A percentile compares a stretch with the other conserved stretches of the same genome.
Evolutionary conservation across 2,888 invertebrate genomes (phyloP).

Genomic region (Arrhopalites spinosus): DNA sequence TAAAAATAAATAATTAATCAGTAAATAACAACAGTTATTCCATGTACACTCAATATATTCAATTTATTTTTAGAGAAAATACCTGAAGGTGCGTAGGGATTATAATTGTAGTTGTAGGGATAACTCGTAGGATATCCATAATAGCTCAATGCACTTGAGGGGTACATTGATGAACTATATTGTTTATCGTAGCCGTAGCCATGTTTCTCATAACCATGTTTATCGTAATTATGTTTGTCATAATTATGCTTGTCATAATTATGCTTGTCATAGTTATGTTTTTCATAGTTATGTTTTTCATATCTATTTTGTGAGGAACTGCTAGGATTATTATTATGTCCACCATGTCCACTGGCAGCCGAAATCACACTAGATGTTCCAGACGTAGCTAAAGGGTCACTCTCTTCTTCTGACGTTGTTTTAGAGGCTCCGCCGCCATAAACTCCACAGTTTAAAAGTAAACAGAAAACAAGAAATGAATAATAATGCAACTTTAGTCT

Average conservation of each 20-base stretch:
- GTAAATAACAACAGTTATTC: not conserved
- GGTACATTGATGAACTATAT: not conserved
- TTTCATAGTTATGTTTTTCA: no score
- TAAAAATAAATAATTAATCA: not conserved
- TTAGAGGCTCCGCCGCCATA: not conserved
- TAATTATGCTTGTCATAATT: constrained; percentile 6
- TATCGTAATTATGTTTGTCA: constrained; percentile 8
- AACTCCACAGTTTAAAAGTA: not conserved
- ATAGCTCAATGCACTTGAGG: constrained; percentile 11
- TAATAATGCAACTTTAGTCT: not conserved
- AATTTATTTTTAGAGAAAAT: not conserved
- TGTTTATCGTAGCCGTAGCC: not conserved
- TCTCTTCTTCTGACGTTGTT: constrained; percentile 1
- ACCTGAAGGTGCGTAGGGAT: constrained; percentile 10
- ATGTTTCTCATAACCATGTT: not conserved
- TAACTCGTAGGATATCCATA: constrained; percentile 11
- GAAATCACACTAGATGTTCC: not conserved
- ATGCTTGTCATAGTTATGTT: not conserved
- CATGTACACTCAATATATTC: not conserved
- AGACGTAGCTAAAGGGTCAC: no score
- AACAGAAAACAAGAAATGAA: not conserved
- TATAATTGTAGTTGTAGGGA: not conserved
- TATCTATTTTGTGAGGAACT: no score
- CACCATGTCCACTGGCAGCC: not conserved
- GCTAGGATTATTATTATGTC: not conserved